Evolutionary conservation across 2,113 vertebrate genomes (phyloP).

Genomic region (Hemibagrus wyckioides): DNA sequence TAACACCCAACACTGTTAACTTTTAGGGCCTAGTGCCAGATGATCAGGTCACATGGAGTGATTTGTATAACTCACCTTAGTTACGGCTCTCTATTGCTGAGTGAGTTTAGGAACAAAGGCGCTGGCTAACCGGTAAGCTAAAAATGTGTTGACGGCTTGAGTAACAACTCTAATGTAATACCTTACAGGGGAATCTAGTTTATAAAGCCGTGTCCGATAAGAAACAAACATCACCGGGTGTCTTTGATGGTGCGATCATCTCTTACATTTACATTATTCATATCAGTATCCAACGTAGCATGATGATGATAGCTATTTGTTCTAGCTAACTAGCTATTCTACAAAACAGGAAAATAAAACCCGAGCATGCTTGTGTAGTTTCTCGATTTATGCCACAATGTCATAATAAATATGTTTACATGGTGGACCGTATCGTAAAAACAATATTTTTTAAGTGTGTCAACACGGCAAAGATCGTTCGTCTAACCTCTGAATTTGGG

Average conservation of each 20-base stretch:
- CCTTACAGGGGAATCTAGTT: not conserved
- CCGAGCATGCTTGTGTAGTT: not conserved
- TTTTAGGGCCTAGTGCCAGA: not conserved
- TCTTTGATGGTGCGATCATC: not conserved
- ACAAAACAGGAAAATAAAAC: not conserved
- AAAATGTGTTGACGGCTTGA: not conserved
- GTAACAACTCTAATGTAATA: not conserved
- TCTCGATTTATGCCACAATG: not conserved
- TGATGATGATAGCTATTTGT: not conserved
- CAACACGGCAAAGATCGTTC: no score
- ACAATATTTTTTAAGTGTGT: not conserved
- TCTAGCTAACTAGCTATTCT: not conserved
- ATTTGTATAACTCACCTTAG: not conserved
- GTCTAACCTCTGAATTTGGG: not conserved
- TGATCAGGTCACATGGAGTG: not conserved
- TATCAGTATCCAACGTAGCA: not conserved
- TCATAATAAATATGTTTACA: not conserved
- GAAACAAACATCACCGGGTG: not conserved
- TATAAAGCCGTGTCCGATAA: not conserved
- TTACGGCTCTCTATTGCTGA: not conserved
- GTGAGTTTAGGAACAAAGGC: slow-evolving; percentile 24
- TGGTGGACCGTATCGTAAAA: not conserved
- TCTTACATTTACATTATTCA: not conserved
- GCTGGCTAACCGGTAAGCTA: not conserved
- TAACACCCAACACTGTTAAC: not conserved